phyloP scores from a whole-genome alignment of 1,140 invertebrate genomes.

The Procambarus virginalis region DNA sequence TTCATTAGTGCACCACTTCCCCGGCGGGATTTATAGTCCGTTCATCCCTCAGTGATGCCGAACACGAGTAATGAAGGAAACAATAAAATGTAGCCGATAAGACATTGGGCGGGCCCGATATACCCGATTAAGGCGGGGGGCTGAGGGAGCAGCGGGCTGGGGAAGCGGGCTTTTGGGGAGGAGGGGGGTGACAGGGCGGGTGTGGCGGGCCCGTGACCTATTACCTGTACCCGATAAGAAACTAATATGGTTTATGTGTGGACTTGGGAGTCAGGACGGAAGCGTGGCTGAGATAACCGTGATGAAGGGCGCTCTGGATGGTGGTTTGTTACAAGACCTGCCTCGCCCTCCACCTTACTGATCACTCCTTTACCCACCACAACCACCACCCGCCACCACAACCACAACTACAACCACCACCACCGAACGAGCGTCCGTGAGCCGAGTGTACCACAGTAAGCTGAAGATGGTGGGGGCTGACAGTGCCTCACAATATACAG shows the following conservation, averaged over 20 bases:
- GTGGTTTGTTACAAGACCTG: background rate
- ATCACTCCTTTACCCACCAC: background rate
- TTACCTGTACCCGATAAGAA: constrained; percentile 51
- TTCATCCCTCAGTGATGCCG: constrained; percentile 35
- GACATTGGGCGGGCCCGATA: constrained; percentile 5
- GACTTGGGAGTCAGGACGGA: constrained; percentile 28
- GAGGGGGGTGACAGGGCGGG: background rate
- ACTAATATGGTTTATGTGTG: constrained; percentile 60
- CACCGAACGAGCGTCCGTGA: background rate
- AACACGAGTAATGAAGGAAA: constrained; percentile 53
- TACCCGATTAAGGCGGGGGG: constrained; percentile 1
- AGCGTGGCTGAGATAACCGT: constrained; percentile 27
- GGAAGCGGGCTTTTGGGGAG: background rate
- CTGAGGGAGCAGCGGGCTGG: background rate
- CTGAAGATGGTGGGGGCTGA: too few species aligned
- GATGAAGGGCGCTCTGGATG: constrained; percentile 35
- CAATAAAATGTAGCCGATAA: constrained; percentile 38
- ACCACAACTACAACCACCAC: background rate
- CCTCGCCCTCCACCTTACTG: background rate
- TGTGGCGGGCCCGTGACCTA: constrained; percentile 30
- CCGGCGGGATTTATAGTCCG: constrained; percentile 20
- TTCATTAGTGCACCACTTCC: constrained; percentile 35
- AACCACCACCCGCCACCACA: background rate
- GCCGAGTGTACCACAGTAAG: too few species aligned
- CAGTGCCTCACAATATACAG: too few species aligned